Percentiles rank a stretch among this genome's conserved stretches.
Evolutionary conservation across 2,888 invertebrate genomes (phyloP).

Genomic region (Lasioglossum figueresi): DNA sequence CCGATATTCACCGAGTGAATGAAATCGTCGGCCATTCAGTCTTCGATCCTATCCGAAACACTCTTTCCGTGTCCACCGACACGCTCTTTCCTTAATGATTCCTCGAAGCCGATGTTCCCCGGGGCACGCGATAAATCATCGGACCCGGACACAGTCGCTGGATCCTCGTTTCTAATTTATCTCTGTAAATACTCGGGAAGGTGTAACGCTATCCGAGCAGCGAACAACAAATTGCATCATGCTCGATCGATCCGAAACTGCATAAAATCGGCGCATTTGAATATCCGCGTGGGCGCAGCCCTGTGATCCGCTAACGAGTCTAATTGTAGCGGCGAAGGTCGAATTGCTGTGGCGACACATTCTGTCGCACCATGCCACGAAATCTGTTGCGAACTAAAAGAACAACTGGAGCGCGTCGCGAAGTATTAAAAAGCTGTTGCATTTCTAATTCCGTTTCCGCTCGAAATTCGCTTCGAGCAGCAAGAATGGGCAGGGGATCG

Average conservation of each 20-base stretch:
- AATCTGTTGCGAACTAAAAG: background rate
- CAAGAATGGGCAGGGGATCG: background rate
- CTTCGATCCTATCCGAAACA: background rate
- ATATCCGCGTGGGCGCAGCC: slow-evolving; percentile 49
- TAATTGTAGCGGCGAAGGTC: slow-evolving; percentile 49
- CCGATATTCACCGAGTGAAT: slow-evolving; percentile 11
- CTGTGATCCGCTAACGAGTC: slow-evolving; percentile 19
- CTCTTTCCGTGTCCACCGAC: background rate
- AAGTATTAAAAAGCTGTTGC: background rate
- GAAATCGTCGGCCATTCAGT: slow-evolving; percentile 27
- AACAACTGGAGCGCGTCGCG: too few relatives aligned
- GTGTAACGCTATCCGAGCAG: background rate
- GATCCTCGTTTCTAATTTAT: background rate
- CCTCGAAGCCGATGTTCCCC: background rate
- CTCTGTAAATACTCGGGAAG: slow-evolving; percentile 4
- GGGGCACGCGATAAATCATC: slow-evolving; percentile 11
- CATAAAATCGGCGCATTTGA: slow-evolving; percentile 46
- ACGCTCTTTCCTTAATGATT: background rate
- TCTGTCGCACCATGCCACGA: slow-evolving; percentile 40
- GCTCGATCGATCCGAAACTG: slow-evolving; percentile 42
- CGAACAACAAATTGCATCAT: slow-evolving; percentile 37
- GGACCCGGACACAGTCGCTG: background rate
- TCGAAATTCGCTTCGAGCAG: background rate
- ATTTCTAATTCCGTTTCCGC: background rate
- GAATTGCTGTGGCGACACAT: slow-evolving; percentile 11